Percentiles rank a stretch among this genome's conserved stretches.
Evolutionary conservation across 2,797 vertebrate species (phyloP).

Genomic region (Etheostoma nigrum): DNA sequence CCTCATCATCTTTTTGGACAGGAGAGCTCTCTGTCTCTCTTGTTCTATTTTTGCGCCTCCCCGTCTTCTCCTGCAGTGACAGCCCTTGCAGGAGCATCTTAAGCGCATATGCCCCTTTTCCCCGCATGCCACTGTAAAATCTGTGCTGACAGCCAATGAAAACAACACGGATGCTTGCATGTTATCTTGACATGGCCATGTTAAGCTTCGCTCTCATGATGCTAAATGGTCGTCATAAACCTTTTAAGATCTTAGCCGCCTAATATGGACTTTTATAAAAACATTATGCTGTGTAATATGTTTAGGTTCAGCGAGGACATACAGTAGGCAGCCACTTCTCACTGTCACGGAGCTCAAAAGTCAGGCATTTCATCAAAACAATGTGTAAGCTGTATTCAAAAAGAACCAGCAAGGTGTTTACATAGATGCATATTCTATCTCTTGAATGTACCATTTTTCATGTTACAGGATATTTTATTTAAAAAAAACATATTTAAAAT

Average conservation of each 20-base stretch:
- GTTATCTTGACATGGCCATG: slow-evolving; percentile 89
- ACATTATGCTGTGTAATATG: slow-evolving; percentile 83
- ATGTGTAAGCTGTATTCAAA: slow-evolving; percentile 49
- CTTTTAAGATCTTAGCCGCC: slow-evolving; percentile 83
- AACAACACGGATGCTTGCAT: slow-evolving; percentile 87
- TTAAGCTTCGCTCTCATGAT: slow-evolving; percentile 85
- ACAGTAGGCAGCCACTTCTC: slow-evolving; percentile 65
- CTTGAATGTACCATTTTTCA: slow-evolving; percentile 44
- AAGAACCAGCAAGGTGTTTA: slow-evolving; percentile 62
- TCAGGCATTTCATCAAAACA: slow-evolving; percentile 67
- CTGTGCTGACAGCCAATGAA: slow-evolving; percentile 88
- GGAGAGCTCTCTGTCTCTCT: slow-evolving; percentile 72
- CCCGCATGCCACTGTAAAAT: slow-evolving; percentile 85
- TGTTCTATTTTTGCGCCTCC: slow-evolving; percentile 79
- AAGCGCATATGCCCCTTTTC: slow-evolving; percentile 79
- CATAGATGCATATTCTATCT: slow-evolving; percentile 45
- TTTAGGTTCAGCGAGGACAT: slow-evolving; percentile 76
- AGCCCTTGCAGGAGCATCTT: slow-evolving; percentile 82
- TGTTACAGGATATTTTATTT: slow-evolving; percentile 41
- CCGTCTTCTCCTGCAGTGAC: slow-evolving; percentile 78
- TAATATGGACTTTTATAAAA: slow-evolving; percentile 84
- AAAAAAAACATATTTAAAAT: slow-evolving; percentile 41
- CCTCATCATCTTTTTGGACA: slow-evolving; percentile 79
- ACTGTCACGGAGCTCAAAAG: slow-evolving; percentile 62
- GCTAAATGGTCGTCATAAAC: slow-evolving; percentile 88